phyloP scores from a whole-genome alignment of 2,113 vertebrate species.

The Eolophus roseicapilla region DNA sequence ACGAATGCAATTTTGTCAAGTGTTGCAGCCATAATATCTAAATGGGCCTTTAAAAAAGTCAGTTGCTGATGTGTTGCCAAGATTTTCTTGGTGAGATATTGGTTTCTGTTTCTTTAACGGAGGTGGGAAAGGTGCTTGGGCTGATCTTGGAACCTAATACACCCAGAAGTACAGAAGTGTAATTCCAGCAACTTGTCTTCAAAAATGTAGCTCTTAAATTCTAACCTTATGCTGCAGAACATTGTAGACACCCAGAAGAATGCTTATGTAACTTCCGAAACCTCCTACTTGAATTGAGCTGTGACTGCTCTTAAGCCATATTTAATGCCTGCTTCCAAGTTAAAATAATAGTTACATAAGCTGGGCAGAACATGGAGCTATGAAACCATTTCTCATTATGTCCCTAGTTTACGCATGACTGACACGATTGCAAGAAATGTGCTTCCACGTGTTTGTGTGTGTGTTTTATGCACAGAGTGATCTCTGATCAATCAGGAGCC shows the following conservation, averaged over 20 bases:
- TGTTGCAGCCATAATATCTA: neutral
- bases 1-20: neutral
- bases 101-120: neutral
- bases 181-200: neutral
- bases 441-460: neutral
- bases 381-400: neutral
- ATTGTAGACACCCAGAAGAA: neutral
- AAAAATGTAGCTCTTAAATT: neutral
- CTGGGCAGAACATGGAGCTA: neutral
- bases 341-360: neutral
- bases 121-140: neutral
- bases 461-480: neutral
- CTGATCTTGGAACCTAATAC: neutral
- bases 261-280: neutral
- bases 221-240: neutral
- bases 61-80: neutral
- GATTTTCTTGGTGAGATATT: neutral
- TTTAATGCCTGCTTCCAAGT: neutral
- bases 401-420: neutral
- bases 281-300: neutral
- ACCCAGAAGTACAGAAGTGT: neutral
- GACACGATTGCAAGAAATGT: neutral
- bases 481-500: neutral
- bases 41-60: neutral
- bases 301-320: neutral